phyloP scores from a whole-genome alignment of 2,113 vertebrate genomes.

The Poeciliopsis retropinna region DNA sequence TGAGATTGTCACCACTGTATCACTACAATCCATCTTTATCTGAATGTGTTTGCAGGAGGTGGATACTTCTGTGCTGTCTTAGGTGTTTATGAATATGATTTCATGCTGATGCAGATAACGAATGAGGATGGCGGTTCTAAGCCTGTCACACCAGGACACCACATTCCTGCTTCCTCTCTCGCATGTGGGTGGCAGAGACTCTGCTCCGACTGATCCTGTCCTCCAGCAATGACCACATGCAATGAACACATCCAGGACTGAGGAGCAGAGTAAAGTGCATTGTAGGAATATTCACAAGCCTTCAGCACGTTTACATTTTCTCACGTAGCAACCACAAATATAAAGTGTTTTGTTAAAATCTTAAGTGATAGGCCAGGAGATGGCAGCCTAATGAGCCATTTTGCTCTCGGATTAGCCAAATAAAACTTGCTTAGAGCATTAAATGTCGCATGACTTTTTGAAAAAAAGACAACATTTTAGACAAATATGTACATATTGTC shows the following conservation, averaged over 20 bases:
- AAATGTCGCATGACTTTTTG: too few species aligned
- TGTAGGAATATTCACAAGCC: neutral
- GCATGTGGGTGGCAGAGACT: constrained; percentile 46
- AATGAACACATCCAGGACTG: too few species aligned
- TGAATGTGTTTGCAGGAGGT: constrained; percentile 39
- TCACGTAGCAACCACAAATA: neutral
- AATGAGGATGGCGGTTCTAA: constrained; percentile 26
- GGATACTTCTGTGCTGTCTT: constrained; percentile 13
- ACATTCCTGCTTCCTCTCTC: constrained; percentile 63
- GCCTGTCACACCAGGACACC: constrained; percentile 66
- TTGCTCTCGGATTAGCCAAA: too few species aligned
- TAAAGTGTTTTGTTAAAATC: neutral
- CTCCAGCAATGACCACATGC: constrained; percentile 18
- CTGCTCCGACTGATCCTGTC: constrained; percentile 39
- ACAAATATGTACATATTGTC: too few species aligned
- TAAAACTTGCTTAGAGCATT: too few species aligned
- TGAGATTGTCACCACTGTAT: constrained; percentile 47
- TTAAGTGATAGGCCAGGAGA: neutral
- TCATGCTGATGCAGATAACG: constrained; percentile 39
- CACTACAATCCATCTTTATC: constrained; percentile 54
- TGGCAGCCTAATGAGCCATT: too few species aligned
- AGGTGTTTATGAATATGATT: constrained; percentile 28
- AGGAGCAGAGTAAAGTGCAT: neutral
- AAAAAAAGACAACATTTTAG: too few species aligned
- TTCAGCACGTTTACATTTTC: neutral